Evolutionary conservation across 2,113 vertebrate species (phyloP), one percentile per base, ranked within the genome.

Genomic region (Sorex fumeus): DNA sequence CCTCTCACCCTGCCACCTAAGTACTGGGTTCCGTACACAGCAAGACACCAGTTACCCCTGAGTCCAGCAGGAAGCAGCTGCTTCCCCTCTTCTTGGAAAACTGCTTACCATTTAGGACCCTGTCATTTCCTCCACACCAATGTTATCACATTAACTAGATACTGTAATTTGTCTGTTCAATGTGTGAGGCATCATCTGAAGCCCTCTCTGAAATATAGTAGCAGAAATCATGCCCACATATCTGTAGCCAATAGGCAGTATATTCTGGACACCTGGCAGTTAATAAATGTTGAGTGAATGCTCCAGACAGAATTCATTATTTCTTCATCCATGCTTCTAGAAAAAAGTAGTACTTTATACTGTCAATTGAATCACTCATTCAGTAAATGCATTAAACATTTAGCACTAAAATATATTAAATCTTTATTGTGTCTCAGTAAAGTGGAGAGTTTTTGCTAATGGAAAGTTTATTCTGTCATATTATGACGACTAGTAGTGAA

Each of bases 251-350:
- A 32, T 3, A 64, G 69, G 47, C 67, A 40, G 72, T 40, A 36
- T 32, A 57, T 25, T 3, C 6, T 78, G 11, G 78, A 90, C 11
- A 78, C 4, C 30, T 30, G 47, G 10, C 30, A 60, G 74, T 91
- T 93, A 40, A 43, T 78, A 78, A 87, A 90, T 64, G n/a, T 18
- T 50, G 30, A 69, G 47, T 43, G 34, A 87, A 90, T 66, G 82
- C 27, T 23, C 47, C 16, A 34, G 43, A 69, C 19, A 93, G 74
- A 87, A 84, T 67, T 62, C 92, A 84, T 13, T 84, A 82, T 16
- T 60, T 60, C 82, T 32, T 84, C 40, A 67, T 47, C 11, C n/a
- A 40, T 34, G 76, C 13, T 69, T 27, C 45, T 32, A 62, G 84
- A 91, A 91, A 6, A 83, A 34, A 40, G 40, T 40, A 40, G 43